Conservation (phyloP, 2,113 vertebrate species). For the Pongo pygmaeus region DNA sequence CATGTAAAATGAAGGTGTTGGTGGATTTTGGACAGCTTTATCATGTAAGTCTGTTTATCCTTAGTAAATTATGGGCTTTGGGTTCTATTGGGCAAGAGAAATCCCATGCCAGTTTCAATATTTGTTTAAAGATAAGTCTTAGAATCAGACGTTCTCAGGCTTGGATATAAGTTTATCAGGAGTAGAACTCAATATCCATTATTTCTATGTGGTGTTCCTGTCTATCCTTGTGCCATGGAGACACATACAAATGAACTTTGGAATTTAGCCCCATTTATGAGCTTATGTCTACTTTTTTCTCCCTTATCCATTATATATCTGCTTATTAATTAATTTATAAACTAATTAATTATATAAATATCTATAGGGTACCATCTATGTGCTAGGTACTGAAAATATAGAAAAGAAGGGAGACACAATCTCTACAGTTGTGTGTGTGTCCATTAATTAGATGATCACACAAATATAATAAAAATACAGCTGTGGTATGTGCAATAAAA, state of each 20-base stretch:
- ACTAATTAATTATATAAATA: neutral
- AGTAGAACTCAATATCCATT: neutral
- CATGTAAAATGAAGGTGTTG: neutral
- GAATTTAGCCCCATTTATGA: neutral
- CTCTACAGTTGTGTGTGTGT: neutral
- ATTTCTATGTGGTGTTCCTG: neutral
- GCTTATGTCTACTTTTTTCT: neutral
- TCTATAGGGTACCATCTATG: neutral
- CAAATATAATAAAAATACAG: neutral
- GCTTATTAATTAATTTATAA: neutral
- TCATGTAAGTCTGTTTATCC: neutral
- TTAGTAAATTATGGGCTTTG: neutral
- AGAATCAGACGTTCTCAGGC: neutral
- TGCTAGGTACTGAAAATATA: neutral
- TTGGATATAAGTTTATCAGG: neutral
- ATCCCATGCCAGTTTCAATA: neutral
- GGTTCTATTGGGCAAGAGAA: neutral
- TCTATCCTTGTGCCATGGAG: neutral
- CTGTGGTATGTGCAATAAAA: neutral
- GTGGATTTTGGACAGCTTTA: neutral
- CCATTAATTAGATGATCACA: neutral
- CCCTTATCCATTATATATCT: neutral
- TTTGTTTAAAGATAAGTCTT: constrained; percentile 31
- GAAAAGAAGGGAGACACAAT: neutral
- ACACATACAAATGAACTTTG: neutral